These are phyloP conservation scores for Edolisoma coerulescens DNA, from an alignment of 2,113 vertebrate genomes.

Conservation along the genomic window DNA sequence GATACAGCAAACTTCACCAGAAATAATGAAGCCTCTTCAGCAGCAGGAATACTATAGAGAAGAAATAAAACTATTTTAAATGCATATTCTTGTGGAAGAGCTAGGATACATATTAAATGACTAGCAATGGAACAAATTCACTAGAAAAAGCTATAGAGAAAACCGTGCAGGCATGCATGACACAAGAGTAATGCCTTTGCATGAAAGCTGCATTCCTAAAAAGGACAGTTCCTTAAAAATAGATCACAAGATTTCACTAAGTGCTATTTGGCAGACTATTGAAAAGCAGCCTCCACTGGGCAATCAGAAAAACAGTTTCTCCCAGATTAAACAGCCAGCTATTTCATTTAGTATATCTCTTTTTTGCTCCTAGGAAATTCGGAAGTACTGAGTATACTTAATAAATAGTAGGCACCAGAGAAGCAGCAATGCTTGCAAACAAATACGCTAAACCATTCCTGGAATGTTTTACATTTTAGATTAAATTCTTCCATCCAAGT, in stretches of 20 bases:
- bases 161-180: background rate
- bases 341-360: background rate
- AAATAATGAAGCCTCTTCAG: background rate
- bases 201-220: background rate
- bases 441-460: background rate
- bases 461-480: background rate
- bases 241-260: background rate
- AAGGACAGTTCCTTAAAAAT: background rate
- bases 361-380: background rate
- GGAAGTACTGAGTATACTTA: background rate
- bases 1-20: background rate
- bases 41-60: background rate
- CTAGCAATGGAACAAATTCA: background rate
- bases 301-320: background rate
- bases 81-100: background rate
- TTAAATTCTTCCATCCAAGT: background rate
- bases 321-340: background rate
- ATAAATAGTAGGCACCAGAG: background rate
- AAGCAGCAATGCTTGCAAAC: background rate
- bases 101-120: background rate
- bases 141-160: background rate
- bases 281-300: background rate
- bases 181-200: background rate
- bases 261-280: background rate
- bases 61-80: background rate